Conservation (phyloP, 2,113 vertebrate species). For the Rhabdornis inornatus region DNA sequence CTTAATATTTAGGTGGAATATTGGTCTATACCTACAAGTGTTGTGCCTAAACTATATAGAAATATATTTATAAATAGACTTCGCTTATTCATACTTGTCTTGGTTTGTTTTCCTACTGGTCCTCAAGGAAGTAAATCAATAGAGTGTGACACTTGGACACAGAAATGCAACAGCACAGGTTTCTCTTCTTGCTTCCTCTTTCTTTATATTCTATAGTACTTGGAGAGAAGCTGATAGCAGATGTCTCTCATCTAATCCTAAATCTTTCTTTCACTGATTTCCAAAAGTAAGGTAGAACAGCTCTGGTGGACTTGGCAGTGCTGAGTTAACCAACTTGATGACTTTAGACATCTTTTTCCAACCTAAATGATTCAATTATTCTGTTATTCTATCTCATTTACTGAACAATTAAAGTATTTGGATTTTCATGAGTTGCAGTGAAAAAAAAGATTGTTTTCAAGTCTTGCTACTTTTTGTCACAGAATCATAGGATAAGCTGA, state of each 20-base stretch:
- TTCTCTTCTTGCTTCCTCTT: not conserved
- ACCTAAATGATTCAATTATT: not conserved
- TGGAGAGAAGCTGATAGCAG: conserved; percentile 2
- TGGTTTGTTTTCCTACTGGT: conserved; percentile 4
- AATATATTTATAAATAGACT: not conserved
- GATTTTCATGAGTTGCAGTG: not conserved
- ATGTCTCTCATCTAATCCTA: not conserved
- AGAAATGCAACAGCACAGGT: not conserved
- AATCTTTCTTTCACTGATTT: conserved; percentile 58
- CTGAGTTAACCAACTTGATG: not conserved
- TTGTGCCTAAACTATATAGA: not conserved
- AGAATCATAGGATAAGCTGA: not conserved
- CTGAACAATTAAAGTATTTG: not conserved
- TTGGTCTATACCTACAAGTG: not conserved
- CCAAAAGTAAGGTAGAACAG: not conserved
- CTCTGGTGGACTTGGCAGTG: not conserved
- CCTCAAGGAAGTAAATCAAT: conserved; percentile 43
- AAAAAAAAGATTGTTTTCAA: not conserved
- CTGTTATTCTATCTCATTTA: not conserved
- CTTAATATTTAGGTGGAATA: not conserved
- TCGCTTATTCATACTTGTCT: not conserved
- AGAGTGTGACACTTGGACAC: not conserved
- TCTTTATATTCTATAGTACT: conserved; percentile 1
- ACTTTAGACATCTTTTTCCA: not conserved
- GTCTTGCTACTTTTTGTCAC: not conserved